Percentiles rank a stretch among this genome's conserved stretches.
phyloP scores from a whole-genome alignment of 2,888 invertebrate species.

The Epinotia ramella region DNA sequence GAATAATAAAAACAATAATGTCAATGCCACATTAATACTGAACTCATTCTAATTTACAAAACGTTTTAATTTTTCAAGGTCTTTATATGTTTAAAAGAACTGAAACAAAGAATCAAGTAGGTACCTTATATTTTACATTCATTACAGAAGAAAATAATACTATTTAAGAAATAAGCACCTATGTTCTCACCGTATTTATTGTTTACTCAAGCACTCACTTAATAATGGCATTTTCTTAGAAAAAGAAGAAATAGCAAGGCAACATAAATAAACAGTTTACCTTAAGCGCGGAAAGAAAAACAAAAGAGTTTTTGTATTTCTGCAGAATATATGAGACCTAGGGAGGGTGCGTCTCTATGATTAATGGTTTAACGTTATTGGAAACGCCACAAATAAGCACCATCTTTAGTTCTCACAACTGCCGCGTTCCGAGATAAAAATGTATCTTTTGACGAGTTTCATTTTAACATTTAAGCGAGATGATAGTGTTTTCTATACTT shows the following conservation, averaged over 20 bases:
- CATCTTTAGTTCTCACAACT: slow-evolving; percentile 43
- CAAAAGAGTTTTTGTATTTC: slow-evolving; percentile 41
- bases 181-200: background rate
- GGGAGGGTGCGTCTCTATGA: slow-evolving; percentile 44
- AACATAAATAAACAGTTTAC: slow-evolving; percentile 23
- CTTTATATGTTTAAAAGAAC: no score
- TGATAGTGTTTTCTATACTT: slow-evolving; percentile 11
- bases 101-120: no score
- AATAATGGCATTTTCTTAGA: background rate
- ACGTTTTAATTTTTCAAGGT: no score
- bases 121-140: background rate
- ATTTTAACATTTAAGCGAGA: background rate
- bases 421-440: slow-evolving; percentile 33
- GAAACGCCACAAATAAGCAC: slow-evolving; percentile 41
- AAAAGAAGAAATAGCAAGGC: slow-evolving; percentile 1
- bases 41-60: no score
- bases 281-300: slow-evolving; percentile 30
- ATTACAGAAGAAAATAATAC: background rate
- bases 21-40: background rate
- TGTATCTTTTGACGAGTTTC: slow-evolving; percentile 26
- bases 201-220: background rate
- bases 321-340: slow-evolving; percentile 45
- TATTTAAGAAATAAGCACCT: background rate
- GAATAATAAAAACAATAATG: slow-evolving; percentile 51
- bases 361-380: slow-evolving; percentile 45